Evolutionary conservation across 1,140 invertebrate species (phyloP), one percentile per base, ranked within the genome.

Genomic region (Zaprionus taronus): DNA sequence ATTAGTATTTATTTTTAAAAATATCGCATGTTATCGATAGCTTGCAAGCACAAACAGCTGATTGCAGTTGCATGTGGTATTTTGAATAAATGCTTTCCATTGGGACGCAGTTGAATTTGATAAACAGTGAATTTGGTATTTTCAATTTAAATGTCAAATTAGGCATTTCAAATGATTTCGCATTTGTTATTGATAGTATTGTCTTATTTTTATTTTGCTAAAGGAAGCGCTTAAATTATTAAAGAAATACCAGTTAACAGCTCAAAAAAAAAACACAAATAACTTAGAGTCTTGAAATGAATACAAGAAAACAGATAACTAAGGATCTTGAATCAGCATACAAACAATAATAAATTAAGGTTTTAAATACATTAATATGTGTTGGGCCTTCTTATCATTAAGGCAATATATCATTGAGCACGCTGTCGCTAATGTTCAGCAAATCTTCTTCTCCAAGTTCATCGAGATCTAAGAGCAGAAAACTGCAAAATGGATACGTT

Each of bases 351-450:
- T 22, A 47, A 51, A 41, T 24, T 67, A 69, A 63, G 44, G 36
- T 69, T 62, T 74, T 62, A 34, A 58, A 71, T 14, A 44, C 7
- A 9, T 26, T 53, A 51, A 28, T 12, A 41, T 6, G 3, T 20
- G 53, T 28, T 44, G 3, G 2, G 2, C 17, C 7, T 28, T 6
- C 1, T 65, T 28, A 17, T 49, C n/a, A 55, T 44, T 91, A 92
- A 49, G 83, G 60, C 38, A 70, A 72, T 38, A 91, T 62, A 74
- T 91, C 86, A 2, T 91, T 85, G 17, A 92, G 69, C 14, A 92
- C 79, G 34, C 81, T 83, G 53, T 92, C 91, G 63, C 91, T 92
- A 17, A 86, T 82, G 51, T 92, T 83, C 12, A 68, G 80, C 56
- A 92, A 62, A 17, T 83, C 81, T 38, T 85, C 73, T 1, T 77